phyloP scores from a whole-genome alignment of 2,888 invertebrate species.

The Gerosis bhagava region DNA sequence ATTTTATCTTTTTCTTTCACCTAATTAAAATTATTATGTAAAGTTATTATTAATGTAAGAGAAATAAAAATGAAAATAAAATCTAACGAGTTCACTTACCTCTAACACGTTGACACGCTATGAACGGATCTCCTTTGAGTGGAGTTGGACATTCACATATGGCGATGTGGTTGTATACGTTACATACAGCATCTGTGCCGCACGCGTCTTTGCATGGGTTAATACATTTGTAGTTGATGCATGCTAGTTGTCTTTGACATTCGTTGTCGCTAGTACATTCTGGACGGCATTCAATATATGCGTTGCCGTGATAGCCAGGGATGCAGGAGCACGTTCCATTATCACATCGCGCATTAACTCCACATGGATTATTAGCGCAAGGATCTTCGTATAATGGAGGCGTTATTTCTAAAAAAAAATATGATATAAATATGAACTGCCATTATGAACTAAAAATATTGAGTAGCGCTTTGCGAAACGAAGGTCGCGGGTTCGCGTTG shows the following conservation, averaged over 20 bases:
- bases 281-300: conserved; percentile 87
- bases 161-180: conserved; percentile 90
- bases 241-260: conserved; percentile 86
- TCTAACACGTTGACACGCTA: conserved; percentile 83
- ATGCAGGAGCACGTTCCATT: conserved; percentile 84
- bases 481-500: too few species aligned
- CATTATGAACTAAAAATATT: too few species aligned
- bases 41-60: too few species aligned
- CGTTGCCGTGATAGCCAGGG: conserved; percentile 85
- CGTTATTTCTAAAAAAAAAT: conserved; percentile 49
- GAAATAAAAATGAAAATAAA: too few species aligned
- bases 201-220: conserved; percentile 89
- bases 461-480: too few species aligned
- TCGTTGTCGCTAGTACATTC: conserved; percentile 90
- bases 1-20: too few species aligned
- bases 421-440: too few species aligned
- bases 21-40: too few species aligned
- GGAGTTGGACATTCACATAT: conserved; percentile 89
- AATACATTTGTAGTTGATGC: conserved; percentile 87
- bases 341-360: conserved; percentile 83
- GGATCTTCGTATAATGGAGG: conserved; percentile 68
- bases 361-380: conserved; percentile 85
- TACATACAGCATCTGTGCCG: conserved; percentile 87
- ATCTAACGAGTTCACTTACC: conserved; percentile 59
- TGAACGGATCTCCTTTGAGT: conserved; percentile 91